Evolutionary conservation across 1,140 invertebrate genomes (phyloP).

Genomic region (Drosophila guanche): DNA sequence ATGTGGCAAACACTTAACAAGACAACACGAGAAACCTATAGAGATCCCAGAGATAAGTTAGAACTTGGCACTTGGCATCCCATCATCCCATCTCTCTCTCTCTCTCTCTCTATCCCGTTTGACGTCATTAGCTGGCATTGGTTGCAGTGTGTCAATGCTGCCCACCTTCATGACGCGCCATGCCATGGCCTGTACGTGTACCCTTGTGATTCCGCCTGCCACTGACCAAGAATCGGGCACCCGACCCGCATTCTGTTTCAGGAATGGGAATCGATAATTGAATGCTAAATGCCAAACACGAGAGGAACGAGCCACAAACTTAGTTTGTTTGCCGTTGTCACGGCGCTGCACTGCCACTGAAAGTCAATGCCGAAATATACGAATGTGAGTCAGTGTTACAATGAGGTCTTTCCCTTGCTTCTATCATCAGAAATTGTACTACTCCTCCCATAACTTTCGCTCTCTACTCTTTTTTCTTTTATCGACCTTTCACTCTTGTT

Average conservation of each 20-base stretch:
- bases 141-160: slow-evolving; percentile 43
- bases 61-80: slow-evolving; percentile 12
- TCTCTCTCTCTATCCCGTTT: slow-evolving; percentile 11
- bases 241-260: slow-evolving; percentile 48
- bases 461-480: slow-evolving; percentile 18
- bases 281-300: slow-evolving; percentile 43
- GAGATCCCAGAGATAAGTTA: slow-evolving; percentile 7
- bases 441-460: slow-evolving; percentile 46
- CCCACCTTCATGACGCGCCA: slow-evolving; percentile 1
- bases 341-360: slow-evolving; percentile 27
- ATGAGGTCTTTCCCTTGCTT: slow-evolving; percentile 6
- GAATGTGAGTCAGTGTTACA: slow-evolving; percentile 50
- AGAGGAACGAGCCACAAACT: slow-evolving; percentile 22
- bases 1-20: slow-evolving; percentile 14
- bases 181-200: background rate
- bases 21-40: background rate
- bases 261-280: slow-evolving; percentile 66
- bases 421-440: background rate
- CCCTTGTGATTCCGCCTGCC: background rate
- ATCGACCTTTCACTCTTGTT: slow-evolving; percentile 60
- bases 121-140: slow-evolving; percentile 68
- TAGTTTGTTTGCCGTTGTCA: slow-evolving; percentile 36
- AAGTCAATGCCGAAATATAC: slow-evolving; percentile 43
- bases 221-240: slow-evolving; percentile 5
- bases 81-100: slow-evolving; percentile 2